Evolutionary conservation across 2,113 vertebrate genomes (phyloP).

Genomic region (Planiliza haematocheilus): DNA sequence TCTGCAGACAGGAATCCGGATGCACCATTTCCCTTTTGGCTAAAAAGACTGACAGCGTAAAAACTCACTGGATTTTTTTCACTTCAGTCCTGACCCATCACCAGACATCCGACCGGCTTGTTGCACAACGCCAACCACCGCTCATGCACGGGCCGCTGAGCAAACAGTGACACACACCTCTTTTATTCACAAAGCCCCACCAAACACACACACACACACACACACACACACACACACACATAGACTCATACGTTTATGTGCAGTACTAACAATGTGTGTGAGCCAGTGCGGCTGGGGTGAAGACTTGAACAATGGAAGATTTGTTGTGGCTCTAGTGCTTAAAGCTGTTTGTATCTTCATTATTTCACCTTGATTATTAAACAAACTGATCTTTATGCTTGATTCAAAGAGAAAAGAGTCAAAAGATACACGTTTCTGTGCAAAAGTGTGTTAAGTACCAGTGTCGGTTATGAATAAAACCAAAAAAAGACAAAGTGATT

Average conservation of each 20-base stretch:
- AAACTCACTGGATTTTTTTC: constrained; percentile 41
- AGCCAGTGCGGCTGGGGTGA: not conserved
- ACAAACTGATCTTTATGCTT: too few relatives aligned
- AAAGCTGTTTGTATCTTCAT: too few relatives aligned
- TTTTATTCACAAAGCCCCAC: constrained; percentile 28
- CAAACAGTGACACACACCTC: constrained; percentile 34
- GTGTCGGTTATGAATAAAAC: too few relatives aligned
- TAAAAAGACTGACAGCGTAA: not conserved
- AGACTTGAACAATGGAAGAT: too few relatives aligned
- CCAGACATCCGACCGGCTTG: constrained; percentile 45
- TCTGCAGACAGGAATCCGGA: constrained; percentile 1
- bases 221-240: constrained; percentile 31
- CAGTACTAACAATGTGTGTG: not conserved
- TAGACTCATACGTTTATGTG: not conserved
- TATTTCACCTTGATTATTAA: too few relatives aligned
- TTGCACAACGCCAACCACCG: constrained; percentile 42
- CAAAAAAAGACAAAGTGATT: too few relatives aligned
- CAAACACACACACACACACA: constrained; percentile 28
- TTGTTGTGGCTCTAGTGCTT: too few relatives aligned
- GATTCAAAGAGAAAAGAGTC: too few relatives aligned
- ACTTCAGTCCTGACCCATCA: constrained; percentile 50
- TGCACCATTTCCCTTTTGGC: not conserved
- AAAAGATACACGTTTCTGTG: too few relatives aligned
- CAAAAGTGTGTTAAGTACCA: too few relatives aligned
- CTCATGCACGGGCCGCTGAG: not conserved